A percentile compares a stretch with the other conserved stretches of the same genome.
Conservation (phyloP, 2,113 vertebrate genomes). For the Pyxicephalus adspersus region DNA sequence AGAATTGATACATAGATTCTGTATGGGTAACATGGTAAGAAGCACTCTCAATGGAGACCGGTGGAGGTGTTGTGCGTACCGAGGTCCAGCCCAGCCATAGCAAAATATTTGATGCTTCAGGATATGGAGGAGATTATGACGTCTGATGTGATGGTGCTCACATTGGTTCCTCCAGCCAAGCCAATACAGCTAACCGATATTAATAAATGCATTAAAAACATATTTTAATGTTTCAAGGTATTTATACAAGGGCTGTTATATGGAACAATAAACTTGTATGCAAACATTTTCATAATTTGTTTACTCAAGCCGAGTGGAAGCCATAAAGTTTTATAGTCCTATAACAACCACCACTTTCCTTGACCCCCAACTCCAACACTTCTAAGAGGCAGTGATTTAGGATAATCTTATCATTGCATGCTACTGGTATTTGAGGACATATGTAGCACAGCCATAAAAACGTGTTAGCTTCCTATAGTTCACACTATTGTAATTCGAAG, state of each 20-base stretch:
- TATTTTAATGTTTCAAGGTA: too few relatives aligned
- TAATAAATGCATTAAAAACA: too few relatives aligned
- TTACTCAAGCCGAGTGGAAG: slow-evolving; percentile 1
- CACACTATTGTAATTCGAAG: slow-evolving; percentile 16
- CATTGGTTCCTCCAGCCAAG: too few relatives aligned
- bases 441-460: slow-evolving; percentile 11
- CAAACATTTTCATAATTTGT: not conserved
- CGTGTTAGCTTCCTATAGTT: slow-evolving; percentile 6
- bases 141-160: too few relatives aligned
- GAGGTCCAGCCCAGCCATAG: too few relatives aligned
- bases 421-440: slow-evolving; percentile 31
- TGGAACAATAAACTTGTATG: not conserved
- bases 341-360: not conserved
- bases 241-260: too few relatives aligned
- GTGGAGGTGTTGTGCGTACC: too few relatives aligned
- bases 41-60: too few relatives aligned
- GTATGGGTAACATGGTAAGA: too few relatives aligned
- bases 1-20: not conserved
- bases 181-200: too few relatives aligned
- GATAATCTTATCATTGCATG: slow-evolving; percentile 17
- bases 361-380: not conserved
- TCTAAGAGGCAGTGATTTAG: slow-evolving; percentile 4
- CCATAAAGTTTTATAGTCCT: not conserved
- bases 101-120: too few relatives aligned
- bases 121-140: too few relatives aligned